phyloP scores from a whole-genome alignment of 2,797 vertebrate species.

The Euphonia xanthogaster region DNA sequence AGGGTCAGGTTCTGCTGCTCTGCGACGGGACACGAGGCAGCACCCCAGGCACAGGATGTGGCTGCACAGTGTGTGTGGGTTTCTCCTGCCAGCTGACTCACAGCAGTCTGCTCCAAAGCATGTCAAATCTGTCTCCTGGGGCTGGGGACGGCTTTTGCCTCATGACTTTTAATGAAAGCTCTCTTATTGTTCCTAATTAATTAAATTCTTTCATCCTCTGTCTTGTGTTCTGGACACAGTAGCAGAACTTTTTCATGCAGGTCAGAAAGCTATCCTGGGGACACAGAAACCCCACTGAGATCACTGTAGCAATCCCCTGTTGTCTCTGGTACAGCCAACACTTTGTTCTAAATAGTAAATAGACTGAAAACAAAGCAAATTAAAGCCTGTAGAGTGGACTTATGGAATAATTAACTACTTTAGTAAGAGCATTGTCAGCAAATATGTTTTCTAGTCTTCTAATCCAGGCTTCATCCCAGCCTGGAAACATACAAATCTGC shows the following conservation, averaged over 20 bases:
- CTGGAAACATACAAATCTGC: background rate
- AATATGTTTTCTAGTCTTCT: background rate
- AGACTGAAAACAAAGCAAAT: background rate
- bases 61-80: background rate
- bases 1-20: background rate
- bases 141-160: slow-evolving; percentile 26
- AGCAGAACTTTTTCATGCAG: slow-evolving; percentile 8
- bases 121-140: slow-evolving; percentile 40
- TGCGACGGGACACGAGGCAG: background rate
- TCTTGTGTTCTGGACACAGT: background rate
- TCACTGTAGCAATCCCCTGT: background rate
- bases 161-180: slow-evolving; percentile 46
- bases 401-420: background rate
- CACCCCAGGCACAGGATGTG: slow-evolving; percentile 13
- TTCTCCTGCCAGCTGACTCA: slow-evolving; percentile 55
- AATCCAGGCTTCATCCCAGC: background rate
- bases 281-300: slow-evolving; percentile 10
- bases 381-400: background rate
- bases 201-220: slow-evolving; percentile 22
- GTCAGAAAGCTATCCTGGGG: slow-evolving; percentile 31
- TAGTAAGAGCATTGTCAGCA: background rate
- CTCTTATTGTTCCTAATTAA: slow-evolving; percentile 45
- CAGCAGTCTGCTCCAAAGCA: slow-evolving; percentile 21
- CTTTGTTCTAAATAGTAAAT: background rate
- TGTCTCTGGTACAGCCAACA: background rate